Evolutionary conservation across 2,113 vertebrate genomes (phyloP).

Genomic region (Rhea americana): DNA sequence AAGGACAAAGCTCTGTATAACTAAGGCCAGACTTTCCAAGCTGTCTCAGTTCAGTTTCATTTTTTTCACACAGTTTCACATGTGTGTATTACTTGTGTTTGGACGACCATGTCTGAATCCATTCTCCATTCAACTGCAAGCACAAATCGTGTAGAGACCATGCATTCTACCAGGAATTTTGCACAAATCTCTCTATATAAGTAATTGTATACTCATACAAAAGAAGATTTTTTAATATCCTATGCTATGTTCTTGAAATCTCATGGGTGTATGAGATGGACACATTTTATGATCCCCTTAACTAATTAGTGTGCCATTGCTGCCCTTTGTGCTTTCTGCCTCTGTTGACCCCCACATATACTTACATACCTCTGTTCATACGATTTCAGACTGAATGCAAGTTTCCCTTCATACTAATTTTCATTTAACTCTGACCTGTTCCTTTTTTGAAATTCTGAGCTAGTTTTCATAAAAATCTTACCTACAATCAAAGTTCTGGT

Average conservation of each 20-base stretch:
- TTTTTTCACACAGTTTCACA: neutral
- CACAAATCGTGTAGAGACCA: neutral
- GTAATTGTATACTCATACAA: neutral
- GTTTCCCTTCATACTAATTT: neutral
- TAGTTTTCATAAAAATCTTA: conserved; percentile 54
- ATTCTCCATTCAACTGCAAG: neutral
- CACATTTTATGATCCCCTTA: neutral
- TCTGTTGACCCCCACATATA: neutral
- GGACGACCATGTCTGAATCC: neutral
- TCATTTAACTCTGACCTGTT: conserved; percentile 40
- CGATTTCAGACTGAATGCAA: neutral
- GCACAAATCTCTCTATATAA: neutral
- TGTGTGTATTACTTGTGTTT: neutral
- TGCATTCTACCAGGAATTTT: neutral
- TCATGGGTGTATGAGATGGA: neutral
- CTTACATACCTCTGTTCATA: neutral
- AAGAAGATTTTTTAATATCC: neutral
- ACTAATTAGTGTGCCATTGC: conserved; percentile 6
- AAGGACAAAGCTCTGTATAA: neutral
- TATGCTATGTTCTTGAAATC: conserved; percentile 2
- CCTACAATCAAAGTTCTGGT: conserved; percentile 47
- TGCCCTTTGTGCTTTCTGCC: neutral
- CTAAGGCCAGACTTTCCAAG: neutral
- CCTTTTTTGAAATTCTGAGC: conserved; percentile 33
- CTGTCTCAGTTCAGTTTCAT: neutral